Evolutionary conservation across 2,113 vertebrate genomes (phyloP).

Genomic region (Cyanoramphus novaezelandiae): DNA sequence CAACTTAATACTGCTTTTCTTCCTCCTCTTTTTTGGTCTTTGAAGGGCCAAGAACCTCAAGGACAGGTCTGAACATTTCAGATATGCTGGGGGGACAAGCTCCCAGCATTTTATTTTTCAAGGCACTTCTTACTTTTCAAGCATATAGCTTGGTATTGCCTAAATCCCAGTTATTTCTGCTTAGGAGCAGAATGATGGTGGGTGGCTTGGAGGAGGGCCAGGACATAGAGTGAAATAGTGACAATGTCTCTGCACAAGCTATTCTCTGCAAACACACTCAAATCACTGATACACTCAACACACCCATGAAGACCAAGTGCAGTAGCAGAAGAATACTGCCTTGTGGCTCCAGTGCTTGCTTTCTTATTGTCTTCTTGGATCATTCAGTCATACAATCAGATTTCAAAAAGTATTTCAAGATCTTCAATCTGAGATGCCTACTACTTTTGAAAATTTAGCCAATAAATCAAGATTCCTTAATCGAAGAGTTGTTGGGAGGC

Average conservation of each 20-base stretch:
- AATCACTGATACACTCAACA: background rate
- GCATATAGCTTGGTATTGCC: background rate
- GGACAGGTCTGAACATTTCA: background rate
- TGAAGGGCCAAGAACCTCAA: background rate
- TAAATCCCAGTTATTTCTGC: background rate
- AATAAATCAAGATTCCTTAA: background rate
- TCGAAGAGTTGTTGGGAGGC: background rate
- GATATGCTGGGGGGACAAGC: background rate
- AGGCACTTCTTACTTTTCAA: background rate
- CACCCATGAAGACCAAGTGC: background rate
- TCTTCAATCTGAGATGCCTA: background rate
- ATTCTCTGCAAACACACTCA: background rate
- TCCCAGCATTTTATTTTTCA: background rate
- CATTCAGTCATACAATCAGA: background rate
- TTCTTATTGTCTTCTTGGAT: background rate
- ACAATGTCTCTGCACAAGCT: background rate
- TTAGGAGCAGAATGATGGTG: background rate
- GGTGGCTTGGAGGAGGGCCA: background rate
- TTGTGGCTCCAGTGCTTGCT: background rate
- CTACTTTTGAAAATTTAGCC: background rate
- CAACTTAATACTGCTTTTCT: background rate
- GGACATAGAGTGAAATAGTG: background rate
- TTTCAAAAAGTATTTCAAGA: background rate
- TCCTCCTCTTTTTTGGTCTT: background rate
- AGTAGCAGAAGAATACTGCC: background rate